A percentile compares a stretch with the other conserved stretches of the same genome.
Evolutionary conservation across 2,888 invertebrate genomes (phyloP).

Genomic region (Amphipyra berbera): DNA sequence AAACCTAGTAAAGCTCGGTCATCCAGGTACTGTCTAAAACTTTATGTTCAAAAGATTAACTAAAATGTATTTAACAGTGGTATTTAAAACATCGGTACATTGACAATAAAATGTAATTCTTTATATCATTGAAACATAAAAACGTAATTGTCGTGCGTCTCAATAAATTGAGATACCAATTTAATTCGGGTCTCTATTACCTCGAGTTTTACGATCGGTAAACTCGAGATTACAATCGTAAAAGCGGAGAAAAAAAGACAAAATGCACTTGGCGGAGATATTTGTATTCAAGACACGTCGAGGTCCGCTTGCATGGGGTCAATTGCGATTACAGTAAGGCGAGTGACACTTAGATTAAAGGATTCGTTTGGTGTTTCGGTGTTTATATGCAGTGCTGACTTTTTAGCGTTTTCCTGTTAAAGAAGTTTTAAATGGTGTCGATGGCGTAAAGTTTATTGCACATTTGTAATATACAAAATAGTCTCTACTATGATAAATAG

Average conservation of each 20-base stretch:
- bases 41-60: too few species aligned
- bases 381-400: neutral
- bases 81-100: neutral
- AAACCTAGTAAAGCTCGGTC: too few species aligned
- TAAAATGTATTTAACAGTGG: too few species aligned
- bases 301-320: conserved; percentile 69
- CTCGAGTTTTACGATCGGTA: conserved; percentile 76
- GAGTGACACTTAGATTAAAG: conserved; percentile 50
- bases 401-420: conserved; percentile 4
- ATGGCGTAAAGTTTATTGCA: neutral
- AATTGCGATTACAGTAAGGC: conserved; percentile 66
- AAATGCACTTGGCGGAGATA: conserved; percentile 66
- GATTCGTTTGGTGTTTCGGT: conserved; percentile 23
- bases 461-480: neutral
- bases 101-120: conserved; percentile 2
- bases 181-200: conserved; percentile 74
- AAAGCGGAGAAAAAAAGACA: conserved; percentile 74
- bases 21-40: too few species aligned
- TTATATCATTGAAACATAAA: conserved; percentile 46
- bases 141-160: conserved; percentile 56
- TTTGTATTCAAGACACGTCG: conserved; percentile 76
- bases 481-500: too few species aligned
- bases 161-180: conserved; percentile 67
- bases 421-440: neutral
- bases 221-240: conserved; percentile 82